Evolutionary conservation across 2,888 invertebrate species (phyloP).

Genomic region (Ariolimax columbianus): DNA sequence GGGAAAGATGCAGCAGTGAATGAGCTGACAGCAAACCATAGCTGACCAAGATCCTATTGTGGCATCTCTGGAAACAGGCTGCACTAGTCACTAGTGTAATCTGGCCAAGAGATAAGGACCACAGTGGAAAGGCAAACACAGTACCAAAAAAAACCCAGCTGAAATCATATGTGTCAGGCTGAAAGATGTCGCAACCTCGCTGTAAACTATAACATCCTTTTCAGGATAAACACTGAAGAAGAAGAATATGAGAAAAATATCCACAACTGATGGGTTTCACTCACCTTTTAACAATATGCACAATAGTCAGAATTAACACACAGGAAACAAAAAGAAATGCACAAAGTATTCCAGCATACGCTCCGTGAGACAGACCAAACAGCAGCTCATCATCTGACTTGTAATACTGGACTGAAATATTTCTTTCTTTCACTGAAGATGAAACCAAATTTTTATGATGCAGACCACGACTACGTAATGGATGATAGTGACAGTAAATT

Average conservation of each 20-base stretch:
- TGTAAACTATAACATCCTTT: no score
- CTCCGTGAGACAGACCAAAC: slow-evolving; percentile 49
- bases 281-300: slow-evolving; percentile 47
- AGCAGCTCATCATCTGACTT: slow-evolving; percentile 32
- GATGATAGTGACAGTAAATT: no score
- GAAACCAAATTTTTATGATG: slow-evolving; percentile 18
- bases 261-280: background rate
- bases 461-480: no score
- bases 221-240: background rate
- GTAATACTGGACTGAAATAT: background rate
- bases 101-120: background rate
- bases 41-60: background rate
- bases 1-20: no score
- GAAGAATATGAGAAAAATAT: no score
- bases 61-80: no score
- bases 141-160: background rate
- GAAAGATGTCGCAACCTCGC: background rate
- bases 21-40: no score
- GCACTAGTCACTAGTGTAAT: background rate
- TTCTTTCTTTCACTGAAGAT: background rate
- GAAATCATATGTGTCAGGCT: background rate
- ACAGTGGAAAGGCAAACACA: background rate
- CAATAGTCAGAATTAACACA: slow-evolving; percentile 36
- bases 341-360: slow-evolving; percentile 51
- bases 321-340: slow-evolving; percentile 46